A percentile compares a stretch with the other conserved stretches of the same genome.
phyloP scores from a whole-genome alignment of 2,113 vertebrate species.

The Pyrgilauda ruficollis region DNA sequence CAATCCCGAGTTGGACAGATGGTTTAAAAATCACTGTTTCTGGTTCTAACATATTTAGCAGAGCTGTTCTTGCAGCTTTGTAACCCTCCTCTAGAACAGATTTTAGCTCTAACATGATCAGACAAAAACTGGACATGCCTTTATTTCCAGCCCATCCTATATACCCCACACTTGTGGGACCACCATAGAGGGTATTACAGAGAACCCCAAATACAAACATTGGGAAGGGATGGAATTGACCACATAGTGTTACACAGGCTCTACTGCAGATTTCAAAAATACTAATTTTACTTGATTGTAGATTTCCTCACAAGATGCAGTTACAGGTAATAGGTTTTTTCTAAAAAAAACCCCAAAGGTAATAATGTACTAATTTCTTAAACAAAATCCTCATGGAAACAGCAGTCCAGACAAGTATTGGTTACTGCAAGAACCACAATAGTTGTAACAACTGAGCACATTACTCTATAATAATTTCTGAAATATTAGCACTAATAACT shows the following conservation, averaged over 20 bases:
- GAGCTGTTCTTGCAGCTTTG: neutral
- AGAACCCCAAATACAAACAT: neutral
- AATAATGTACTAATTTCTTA: neutral
- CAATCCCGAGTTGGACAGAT: neutral
- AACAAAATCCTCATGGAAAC: neutral
- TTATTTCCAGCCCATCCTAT: neutral
- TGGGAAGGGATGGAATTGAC: neutral
- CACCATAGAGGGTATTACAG: neutral
- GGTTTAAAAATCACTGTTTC: neutral
- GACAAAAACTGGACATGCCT: neutral
- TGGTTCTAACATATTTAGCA: neutral
- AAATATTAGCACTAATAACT: neutral
- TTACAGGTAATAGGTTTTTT: neutral
- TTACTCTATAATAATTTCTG: neutral
- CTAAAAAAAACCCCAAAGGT: neutral
- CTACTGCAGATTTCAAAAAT: neutral
- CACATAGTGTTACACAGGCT: neutral
- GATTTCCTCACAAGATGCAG: neutral
- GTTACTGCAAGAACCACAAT: neutral
- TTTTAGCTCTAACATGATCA: neutral
- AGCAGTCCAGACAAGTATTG: neutral
- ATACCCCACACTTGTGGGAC: neutral
- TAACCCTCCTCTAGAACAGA: neutral
- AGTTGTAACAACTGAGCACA: neutral
- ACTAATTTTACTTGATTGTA: neutral